These are phyloP conservation scores for Craseonycteris thonglongyai DNA, from an alignment of 2,113 vertebrate species.

Conservation along the genomic window DNA sequence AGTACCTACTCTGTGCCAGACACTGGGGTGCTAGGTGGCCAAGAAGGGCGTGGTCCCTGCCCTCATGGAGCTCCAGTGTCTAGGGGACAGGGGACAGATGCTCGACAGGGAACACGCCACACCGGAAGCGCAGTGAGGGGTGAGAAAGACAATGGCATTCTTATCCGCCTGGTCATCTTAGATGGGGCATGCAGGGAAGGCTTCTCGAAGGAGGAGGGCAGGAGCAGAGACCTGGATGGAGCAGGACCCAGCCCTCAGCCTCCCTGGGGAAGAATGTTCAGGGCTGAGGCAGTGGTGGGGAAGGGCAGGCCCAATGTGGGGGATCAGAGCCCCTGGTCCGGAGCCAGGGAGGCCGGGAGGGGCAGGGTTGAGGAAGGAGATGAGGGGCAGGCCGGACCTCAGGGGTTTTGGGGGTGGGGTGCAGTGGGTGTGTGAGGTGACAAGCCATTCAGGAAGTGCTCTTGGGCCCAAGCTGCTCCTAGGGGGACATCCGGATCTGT, in stretches of 20 bases:
- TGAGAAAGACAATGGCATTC: background rate
- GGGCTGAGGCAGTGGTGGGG: fast-evolving
- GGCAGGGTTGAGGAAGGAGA: background rate
- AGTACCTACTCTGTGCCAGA: background rate
- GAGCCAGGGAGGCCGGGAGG: background rate
- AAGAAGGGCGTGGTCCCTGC: background rate
- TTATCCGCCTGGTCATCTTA: too few species aligned
- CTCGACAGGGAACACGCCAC: background rate
- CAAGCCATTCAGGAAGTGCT: background rate
- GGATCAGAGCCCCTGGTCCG: background rate
- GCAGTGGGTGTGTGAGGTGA: too few species aligned
- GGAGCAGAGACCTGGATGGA: background rate
- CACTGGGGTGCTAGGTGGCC: background rate
- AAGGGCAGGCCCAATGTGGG: too few species aligned
- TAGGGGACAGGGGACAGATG: fast-evolving
- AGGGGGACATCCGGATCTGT: background rate
- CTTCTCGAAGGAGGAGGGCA: background rate
- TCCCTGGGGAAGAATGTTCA: background rate
- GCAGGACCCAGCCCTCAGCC: background rate
- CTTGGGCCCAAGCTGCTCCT: fast-evolving
- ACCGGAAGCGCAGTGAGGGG: background rate
- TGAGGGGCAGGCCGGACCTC: background rate
- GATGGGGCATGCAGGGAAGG: background rate
- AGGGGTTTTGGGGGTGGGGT: background rate
- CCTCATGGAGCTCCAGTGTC: background rate